phyloP scores from a whole-genome alignment of 2,888 invertebrate species.

The Branchipolynoe longqiensis region DNA sequence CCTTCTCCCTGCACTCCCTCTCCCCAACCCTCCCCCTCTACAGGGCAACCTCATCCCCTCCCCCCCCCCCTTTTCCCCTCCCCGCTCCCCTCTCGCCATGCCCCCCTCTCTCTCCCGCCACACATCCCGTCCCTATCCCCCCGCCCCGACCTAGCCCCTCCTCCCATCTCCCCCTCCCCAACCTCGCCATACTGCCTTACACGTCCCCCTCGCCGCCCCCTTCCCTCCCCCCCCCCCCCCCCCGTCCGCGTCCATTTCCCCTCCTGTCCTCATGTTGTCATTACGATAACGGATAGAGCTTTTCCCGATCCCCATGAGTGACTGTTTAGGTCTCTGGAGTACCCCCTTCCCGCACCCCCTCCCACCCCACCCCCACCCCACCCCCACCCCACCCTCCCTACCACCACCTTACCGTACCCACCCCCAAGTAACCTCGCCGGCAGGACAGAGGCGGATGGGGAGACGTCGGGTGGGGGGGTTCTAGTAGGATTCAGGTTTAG shows the following conservation, averaged over 20 bases:
- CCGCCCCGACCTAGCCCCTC: not conserved
- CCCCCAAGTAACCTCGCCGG: not conserved
- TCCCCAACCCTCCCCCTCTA: not conserved
- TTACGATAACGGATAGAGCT: slow-evolving; percentile 42
- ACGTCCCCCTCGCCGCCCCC: not conserved
- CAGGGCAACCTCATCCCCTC: too few relatives aligned
- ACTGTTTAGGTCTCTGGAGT: not conserved
- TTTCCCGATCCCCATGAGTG: slow-evolving; percentile 11
- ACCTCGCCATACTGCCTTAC: too few relatives aligned
- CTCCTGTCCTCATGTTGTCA: slow-evolving; percentile 17
- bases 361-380: too few relatives aligned
- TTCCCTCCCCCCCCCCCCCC: not conserved
- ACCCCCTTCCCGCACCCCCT: too few relatives aligned
- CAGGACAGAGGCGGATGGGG: not conserved
- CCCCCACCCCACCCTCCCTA: too few relatives aligned
- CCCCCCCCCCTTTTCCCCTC: not conserved
- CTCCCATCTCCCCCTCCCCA: not conserved
- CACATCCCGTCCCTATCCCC: too few relatives aligned
- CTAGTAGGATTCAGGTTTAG: not conserved
- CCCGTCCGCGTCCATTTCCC: slow-evolving; percentile 4
- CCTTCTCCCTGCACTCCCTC: not conserved
- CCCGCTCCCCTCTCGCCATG: not conserved
- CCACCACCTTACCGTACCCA: too few relatives aligned
- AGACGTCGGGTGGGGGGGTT: not conserved
- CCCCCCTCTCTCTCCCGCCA: slow-evolving; percentile 21